Conservation (phyloP, 1,140 invertebrate species). For the Globodera ellingtonae region DNA sequence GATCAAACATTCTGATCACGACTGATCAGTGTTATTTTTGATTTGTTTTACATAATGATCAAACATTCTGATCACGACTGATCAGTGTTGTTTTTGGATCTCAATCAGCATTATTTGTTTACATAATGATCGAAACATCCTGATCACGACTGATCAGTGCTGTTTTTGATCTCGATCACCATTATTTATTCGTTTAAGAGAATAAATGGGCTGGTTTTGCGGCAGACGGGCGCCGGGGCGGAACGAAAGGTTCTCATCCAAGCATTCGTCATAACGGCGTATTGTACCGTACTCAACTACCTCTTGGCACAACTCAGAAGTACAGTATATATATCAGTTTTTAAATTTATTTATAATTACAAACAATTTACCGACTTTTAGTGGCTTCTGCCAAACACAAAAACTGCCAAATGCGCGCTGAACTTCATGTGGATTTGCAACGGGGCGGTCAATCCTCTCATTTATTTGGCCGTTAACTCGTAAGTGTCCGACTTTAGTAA, state of each 20-base stretch:
- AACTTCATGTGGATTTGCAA: slow-evolving; percentile 61
- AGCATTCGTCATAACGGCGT: slow-evolving; percentile 49
- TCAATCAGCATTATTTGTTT: no score
- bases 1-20: neutral
- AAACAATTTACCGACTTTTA: slow-evolving; percentile 19
- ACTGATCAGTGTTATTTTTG: neutral
- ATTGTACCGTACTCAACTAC: slow-evolving; percentile 54
- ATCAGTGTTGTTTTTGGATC: neutral
- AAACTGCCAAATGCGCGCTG: slow-evolving; percentile 43
- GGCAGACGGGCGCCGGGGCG: neutral
- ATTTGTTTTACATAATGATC: no score
- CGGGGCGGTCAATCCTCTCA: slow-evolving; percentile 52
- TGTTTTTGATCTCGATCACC: neutral
- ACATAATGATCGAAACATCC: neutral
- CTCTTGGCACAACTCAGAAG: slow-evolving; percentile 55
- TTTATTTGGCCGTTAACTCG: slow-evolving; percentile 55
- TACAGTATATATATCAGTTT: neutral
- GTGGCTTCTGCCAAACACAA: slow-evolving; percentile 46
- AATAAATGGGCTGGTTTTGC: neutral
- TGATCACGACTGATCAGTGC: neutral
- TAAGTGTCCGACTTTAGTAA: slow-evolving; percentile 2
- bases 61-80: neutral
- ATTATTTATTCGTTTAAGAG: neutral
- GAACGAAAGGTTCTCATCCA: slow-evolving; percentile 56
- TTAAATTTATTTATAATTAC: neutral